A percentile compares a stretch with the other conserved stretches of the same genome.
These are phyloP conservation scores for Amphiura filiformis DNA, from an alignment of 35 echinoderm and acorn worm genomes.

Conservation along the genomic window DNA sequence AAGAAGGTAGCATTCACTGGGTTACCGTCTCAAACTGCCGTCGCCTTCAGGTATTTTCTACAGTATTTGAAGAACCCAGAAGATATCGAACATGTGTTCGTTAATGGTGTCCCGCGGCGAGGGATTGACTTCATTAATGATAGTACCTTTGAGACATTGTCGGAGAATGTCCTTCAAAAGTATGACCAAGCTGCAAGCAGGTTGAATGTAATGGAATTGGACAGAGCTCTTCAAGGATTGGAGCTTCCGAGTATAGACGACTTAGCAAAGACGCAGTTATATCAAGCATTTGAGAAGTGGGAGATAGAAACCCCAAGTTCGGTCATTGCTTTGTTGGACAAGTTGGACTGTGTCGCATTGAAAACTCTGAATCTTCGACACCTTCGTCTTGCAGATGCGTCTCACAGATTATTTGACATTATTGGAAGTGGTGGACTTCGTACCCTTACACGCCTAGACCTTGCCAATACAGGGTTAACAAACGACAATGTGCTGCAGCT, in stretches of 20 bases:
- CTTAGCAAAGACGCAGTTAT: neutral
- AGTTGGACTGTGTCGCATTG: neutral
- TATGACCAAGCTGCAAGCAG: neutral
- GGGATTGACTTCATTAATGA: neutral
- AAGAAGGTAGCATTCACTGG: neutral
- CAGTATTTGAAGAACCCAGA: neutral
- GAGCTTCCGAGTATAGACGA: neutral
- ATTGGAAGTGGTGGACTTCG: neutral
- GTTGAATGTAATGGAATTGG: neutral
- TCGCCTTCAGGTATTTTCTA: neutral
- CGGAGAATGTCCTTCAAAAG: neutral
- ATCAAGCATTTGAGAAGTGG: neutral
- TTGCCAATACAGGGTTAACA: neutral
- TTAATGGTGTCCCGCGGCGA: neutral
- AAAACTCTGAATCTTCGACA: neutral
- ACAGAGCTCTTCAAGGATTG: neutral
- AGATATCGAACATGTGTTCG: neutral
- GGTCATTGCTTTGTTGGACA: neutral
- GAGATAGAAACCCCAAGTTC: neutral
- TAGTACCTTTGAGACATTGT: neutral
- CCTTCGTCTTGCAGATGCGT: neutral
- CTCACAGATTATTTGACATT: neutral
- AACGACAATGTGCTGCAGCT: neutral
- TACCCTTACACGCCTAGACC: neutral
- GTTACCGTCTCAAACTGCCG: neutral